These are phyloP conservation scores for Drosophila jambulina DNA, from an alignment of 1,140 invertebrate genomes.

Conservation along the genomic window DNA sequence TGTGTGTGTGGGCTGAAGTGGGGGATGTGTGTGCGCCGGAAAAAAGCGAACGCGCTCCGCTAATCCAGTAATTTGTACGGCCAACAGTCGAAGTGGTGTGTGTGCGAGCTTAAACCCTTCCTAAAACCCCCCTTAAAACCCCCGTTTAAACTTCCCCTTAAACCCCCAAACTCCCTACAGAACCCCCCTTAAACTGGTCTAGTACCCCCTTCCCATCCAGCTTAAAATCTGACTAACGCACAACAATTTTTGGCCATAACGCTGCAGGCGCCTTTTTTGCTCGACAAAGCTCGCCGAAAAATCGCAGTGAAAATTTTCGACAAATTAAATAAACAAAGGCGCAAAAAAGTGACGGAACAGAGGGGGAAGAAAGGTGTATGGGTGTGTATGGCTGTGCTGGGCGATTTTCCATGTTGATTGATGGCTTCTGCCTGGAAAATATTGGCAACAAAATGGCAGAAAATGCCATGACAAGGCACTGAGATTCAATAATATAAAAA, in stretches of 20 bases:
- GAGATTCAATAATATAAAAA: neutral
- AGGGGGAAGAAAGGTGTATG: neutral
- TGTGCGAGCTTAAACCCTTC: constrained; percentile 6
- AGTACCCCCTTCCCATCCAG: neutral
- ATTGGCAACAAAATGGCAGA: constrained; percentile 42
- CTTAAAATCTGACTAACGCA: constrained; percentile 81
- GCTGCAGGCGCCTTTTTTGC: constrained; percentile 68
- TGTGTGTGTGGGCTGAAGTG: neutral
- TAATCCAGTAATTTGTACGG: constrained; percentile 83
- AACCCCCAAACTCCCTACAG: neutral
- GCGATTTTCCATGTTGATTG: constrained; percentile 42
- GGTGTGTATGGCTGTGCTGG: neutral
- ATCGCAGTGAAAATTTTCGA: constrained; percentile 67
- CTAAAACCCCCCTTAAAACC: neutral
- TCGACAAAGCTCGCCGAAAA: constrained; percentile 49
- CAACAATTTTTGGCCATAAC: constrained; percentile 74
- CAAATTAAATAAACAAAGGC: constrained; percentile 78
- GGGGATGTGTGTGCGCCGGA: constrained; percentile 16
- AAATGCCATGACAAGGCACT: neutral
- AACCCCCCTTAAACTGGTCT: constrained; percentile 3
- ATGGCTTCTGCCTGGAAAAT: constrained; percentile 16
- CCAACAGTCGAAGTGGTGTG: constrained; percentile 56
- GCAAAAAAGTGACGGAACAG: constrained; percentile 9
- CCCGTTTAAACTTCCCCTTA: constrained; percentile 3
- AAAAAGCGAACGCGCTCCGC: constrained; percentile 63